Evolutionary conservation across 2,888 invertebrate species (phyloP).

Genomic region (Lasius fuliginosus): DNA sequence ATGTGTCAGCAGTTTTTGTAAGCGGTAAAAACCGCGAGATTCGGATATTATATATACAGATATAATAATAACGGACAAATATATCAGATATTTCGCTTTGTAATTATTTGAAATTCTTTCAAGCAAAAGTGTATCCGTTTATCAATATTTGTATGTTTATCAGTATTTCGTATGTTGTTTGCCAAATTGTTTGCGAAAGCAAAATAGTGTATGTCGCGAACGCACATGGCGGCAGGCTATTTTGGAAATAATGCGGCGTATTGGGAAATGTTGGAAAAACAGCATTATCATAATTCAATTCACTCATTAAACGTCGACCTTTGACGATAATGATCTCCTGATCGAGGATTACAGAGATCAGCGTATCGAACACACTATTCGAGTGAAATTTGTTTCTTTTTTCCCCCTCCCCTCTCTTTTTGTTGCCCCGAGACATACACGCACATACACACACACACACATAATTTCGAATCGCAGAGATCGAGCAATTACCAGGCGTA

Average conservation of each 20-base stretch:
- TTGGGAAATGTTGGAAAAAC: conserved; percentile 33
- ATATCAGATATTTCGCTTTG: neutral
- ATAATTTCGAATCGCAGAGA: conserved; percentile 46
- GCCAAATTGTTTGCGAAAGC: conserved; percentile 20
- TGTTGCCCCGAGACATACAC: neutral
- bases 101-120: conserved; percentile 17
- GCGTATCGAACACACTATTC: neutral
- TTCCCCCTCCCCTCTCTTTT: neutral
- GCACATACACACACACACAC: too few relatives aligned
- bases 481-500: conserved; percentile 46
- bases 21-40: neutral
- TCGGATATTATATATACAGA: neutral
- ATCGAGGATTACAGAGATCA: neutral
- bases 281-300: conserved; percentile 24
- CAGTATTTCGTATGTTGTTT: conserved; percentile 14
- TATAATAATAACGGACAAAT: neutral
- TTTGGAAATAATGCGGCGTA: conserved; percentile 17
- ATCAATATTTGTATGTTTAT: conserved; percentile 23
- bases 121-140: neutral
- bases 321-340: neutral
- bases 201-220: conserved; percentile 6
- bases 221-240: neutral
- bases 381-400: neutral
- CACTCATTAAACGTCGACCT: conserved; percentile 6
- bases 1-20: neutral